Evolutionary conservation across 2,888 invertebrate species (phyloP), one percentile per base, ranked within the genome.

Genomic region (Julus scandinavius): DNA sequence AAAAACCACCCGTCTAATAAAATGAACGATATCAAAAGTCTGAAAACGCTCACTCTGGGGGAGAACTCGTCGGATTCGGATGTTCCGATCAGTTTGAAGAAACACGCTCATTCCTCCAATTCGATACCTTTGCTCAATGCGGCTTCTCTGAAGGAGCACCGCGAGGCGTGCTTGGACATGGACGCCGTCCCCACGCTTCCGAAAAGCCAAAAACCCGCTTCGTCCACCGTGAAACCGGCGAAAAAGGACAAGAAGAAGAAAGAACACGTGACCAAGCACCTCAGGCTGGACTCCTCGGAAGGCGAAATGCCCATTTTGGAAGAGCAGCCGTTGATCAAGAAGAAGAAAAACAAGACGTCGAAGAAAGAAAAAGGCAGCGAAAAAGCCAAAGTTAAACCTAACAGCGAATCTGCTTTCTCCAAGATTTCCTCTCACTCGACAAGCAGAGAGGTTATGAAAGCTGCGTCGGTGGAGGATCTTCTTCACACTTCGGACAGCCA

Each of bases 181-280:
- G 80, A 80, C 80, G 80, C 80, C 13, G 38, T 5, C 13, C 2
- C 80, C 2, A 38, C 80, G 0, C 38, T 13, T 2, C 80, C 13
- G 11, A 80, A 80, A 38, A 86, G 54, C 54, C 54, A 49, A 6
- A 50, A 50, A 17, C 6, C 49, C 29, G 20, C 87, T 11, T 87
- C 87, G 29, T 87, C 87, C 2, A 9, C 20, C 6, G 29, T 29
- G 29, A 63, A 63, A n/a, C n/a, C 87, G 11, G 58, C 6, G n/a
- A 87, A 54, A 58, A 87, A 87, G 13, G 87, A 87, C 15, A 87
- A 87, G 87, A 87, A 87, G 38, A 87, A 87, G 87, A 86, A 86
- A 3, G 86, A 54, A 13, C 80, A 80, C 15, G 80, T 40, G 38
- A 85, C 45, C 45, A 85, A 85, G 49, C 49, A 50, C 29, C 49